Evolutionary conservation across 2,113 vertebrate species (phyloP).

Genomic region (Recurvirostra avosetta): DNA sequence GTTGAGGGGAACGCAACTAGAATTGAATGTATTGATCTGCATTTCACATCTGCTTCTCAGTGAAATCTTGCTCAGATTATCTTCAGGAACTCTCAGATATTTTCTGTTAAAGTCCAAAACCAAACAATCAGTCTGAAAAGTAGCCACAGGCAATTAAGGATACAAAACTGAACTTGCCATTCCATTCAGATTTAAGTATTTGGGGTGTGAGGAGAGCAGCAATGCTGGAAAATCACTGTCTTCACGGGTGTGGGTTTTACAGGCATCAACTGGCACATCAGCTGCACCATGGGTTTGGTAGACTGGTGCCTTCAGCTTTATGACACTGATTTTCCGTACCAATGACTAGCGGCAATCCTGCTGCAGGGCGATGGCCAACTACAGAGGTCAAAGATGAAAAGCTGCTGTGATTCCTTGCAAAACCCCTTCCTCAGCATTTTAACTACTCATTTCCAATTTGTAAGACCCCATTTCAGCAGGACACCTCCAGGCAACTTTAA

Average conservation of each 20-base stretch:
- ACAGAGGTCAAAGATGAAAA: background rate
- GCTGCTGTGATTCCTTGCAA: background rate
- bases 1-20: fast-evolving
- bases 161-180: background rate
- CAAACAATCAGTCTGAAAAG: background rate
- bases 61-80: background rate
- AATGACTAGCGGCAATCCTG: background rate
- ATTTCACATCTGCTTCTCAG: background rate
- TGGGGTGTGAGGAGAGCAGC: background rate
- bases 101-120: background rate
- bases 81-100: background rate
- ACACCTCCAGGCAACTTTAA: background rate
- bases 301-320: background rate
- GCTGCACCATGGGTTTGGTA: background rate
- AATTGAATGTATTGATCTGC: background rate
- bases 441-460: background rate
- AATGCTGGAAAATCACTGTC: background rate
- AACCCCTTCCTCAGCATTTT: background rate
- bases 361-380: background rate
- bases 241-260: background rate
- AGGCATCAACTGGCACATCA: background rate
- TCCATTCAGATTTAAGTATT: background rate
- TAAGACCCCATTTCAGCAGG: background rate
- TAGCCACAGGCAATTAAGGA: background rate
- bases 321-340: background rate